phyloP scores from a whole-genome alignment of 23 tunicate genomes.

The Halocynthia aurantium region DNA sequence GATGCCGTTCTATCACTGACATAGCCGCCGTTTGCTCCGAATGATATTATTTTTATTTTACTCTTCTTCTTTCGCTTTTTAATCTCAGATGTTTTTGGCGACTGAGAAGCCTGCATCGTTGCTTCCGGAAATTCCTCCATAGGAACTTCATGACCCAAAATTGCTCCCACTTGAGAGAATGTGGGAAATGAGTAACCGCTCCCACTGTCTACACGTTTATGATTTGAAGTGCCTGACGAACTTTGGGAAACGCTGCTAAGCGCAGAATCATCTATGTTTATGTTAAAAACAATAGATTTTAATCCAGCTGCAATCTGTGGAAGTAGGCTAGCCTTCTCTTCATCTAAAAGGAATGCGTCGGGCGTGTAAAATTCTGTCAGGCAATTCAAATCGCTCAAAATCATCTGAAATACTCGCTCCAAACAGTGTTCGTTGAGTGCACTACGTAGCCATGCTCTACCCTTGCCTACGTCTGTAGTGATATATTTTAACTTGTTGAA shows the following conservation, averaged over 20 bases:
- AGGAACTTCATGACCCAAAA: conserved; percentile 15
- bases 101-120: background rate
- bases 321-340: conserved; percentile 59
- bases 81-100: background rate
- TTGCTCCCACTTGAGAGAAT: background rate
- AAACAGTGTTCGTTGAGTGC: conserved; percentile 73
- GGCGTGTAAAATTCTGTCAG: conserved; percentile 39
- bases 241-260: conserved; percentile 1
- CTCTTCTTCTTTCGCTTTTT: conserved; percentile 5
- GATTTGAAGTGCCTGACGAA: background rate
- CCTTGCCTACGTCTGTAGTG: conserved; percentile 57
- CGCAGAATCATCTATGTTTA: conserved; percentile 20
- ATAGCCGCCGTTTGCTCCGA: conserved; percentile 4
- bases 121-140: conserved; percentile 32
- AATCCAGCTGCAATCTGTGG: conserved; percentile 80
- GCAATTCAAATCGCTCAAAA: conserved; percentile 38
- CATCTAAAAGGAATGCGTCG: conserved; percentile 70
- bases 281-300: conserved; percentile 9
- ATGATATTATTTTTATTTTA: conserved; percentile 10
- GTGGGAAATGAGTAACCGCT: conserved; percentile 1
- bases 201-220: conserved; percentile 6
- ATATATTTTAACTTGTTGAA: conserved; percentile 46
- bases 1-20: background rate
- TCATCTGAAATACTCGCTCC: conserved; percentile 61
- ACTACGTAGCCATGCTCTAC: conserved; percentile 78